These are phyloP conservation scores for Glyphotaelius pellucidus DNA, from an alignment of 2,888 invertebrate species.

Conservation along the genomic window DNA sequence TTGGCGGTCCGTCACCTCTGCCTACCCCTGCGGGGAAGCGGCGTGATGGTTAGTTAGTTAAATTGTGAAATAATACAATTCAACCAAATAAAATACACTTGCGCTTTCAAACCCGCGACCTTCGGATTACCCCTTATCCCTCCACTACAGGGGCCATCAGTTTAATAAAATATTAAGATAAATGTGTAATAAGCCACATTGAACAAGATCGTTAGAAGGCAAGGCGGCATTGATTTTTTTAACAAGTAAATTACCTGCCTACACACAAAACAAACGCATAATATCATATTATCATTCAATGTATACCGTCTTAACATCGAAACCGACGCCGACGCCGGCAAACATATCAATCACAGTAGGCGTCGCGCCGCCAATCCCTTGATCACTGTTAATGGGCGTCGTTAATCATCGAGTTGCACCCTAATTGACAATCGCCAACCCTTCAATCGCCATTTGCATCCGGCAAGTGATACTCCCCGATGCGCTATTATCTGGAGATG, in stretches of 20 bases:
- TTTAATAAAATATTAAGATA: no score
- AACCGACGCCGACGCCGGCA: neutral
- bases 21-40: no score
- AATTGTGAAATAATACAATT: no score
- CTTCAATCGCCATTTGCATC: constrained; percentile 47
- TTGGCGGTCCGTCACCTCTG: no score
- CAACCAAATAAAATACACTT: no score
- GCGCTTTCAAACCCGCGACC: no score
- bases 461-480: constrained; percentile 41
- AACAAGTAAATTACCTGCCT: neutral
- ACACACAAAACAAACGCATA: neutral
- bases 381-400: constrained; percentile 43
- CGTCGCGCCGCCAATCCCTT: constrained; percentile 8
- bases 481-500: constrained; percentile 42
- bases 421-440: constrained; percentile 41
- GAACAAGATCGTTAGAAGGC: no score
- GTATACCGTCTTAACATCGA: neutral
- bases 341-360: constrained; percentile 37
- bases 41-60: no score
- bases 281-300: neutral
- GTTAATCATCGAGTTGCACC: constrained; percentile 32
- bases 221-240: neutral
- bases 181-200: no score
- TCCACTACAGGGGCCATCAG: no score
- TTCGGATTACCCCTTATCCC: no score